Percentiles rank a stretch among this genome's conserved stretches.
These are phyloP conservation scores for Radopholus similis DNA, from an alignment of 1,140 invertebrate genomes.

Conservation along the genomic window DNA sequence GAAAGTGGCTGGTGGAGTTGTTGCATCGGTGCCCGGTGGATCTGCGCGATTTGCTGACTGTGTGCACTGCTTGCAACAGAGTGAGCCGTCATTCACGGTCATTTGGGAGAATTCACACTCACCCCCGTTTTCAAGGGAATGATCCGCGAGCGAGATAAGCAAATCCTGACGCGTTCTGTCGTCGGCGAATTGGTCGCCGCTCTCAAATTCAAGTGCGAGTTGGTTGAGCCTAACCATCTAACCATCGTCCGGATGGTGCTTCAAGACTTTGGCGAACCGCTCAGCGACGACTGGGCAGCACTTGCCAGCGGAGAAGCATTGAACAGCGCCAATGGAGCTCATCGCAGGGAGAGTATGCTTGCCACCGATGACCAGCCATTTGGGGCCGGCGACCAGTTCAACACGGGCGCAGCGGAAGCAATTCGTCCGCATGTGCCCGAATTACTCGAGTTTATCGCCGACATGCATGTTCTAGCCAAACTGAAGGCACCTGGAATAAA, in stretches of 20 bases:
- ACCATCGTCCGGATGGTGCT: slow-evolving; percentile 75
- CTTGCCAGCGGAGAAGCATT: neutral
- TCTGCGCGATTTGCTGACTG: slow-evolving; percentile 77
- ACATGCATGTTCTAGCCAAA: slow-evolving; percentile 91
- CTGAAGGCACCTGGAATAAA: slow-evolving; percentile 73
- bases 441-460: slow-evolving; percentile 87
- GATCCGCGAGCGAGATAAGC: slow-evolving; percentile 80
- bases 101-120: neutral
- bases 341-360: neutral
- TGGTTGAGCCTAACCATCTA: slow-evolving; percentile 88
- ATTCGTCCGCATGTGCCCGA: slow-evolving; percentile 86
- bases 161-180: slow-evolving; percentile 79
- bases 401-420: slow-evolving; percentile 84
- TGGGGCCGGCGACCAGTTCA: slow-evolving; percentile 61
- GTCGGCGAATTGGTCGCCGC: slow-evolving; percentile 90
- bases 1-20: slow-evolving; percentile 83
- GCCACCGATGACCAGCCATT: neutral
- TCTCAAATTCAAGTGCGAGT: slow-evolving; percentile 84
- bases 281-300: slow-evolving; percentile 22
- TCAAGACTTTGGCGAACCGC: slow-evolving; percentile 74
- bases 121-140: neutral
- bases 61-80: slow-evolving; percentile 82
- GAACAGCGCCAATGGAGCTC: neutral
- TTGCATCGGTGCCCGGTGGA: slow-evolving; percentile 82
- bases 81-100: slow-evolving; percentile 51